A percentile compares a stretch with the other conserved stretches of the same genome.
phyloP scores from a whole-genome alignment of 1,140 invertebrate genomes.

The Elymnias hypermnestra region DNA sequence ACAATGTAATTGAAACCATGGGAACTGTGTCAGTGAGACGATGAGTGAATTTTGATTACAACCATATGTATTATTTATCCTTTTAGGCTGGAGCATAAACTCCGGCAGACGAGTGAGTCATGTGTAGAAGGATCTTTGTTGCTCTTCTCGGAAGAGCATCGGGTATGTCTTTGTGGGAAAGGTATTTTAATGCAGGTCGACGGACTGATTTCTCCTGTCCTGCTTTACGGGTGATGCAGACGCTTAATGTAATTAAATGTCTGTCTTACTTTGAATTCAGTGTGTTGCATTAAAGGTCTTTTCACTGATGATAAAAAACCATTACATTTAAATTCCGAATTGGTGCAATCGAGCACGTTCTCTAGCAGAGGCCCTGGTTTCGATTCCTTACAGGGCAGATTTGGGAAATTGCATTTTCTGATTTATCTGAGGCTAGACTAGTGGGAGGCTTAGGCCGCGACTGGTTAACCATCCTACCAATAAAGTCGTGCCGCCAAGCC shows the following conservation, averaged over 20 bases:
- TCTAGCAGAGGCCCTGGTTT: no score
- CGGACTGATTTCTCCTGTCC: constrained; percentile 69
- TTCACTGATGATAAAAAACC: no score
- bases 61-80: constrained; percentile 21
- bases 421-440: no score
- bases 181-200: constrained; percentile 68
- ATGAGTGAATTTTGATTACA: constrained; percentile 10
- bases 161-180: constrained; percentile 60
- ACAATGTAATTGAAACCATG: constrained; percentile 2
- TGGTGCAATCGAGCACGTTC: no score
- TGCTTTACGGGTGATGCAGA: constrained; percentile 37
- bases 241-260: constrained; percentile 38
- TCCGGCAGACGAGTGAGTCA: constrained; percentile 51
- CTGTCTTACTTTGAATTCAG: constrained; percentile 25
- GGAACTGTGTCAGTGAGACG: constrained; percentile 16
- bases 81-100: constrained; percentile 49
- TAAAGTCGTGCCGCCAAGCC: no score
- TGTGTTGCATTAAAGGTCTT: constrained; percentile 10
- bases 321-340: no score
- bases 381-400: no score
- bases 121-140: constrained; percentile 67
- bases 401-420: no score
- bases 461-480: no score
- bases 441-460: no score
- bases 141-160: constrained; percentile 63